A percentile compares a stretch with the other conserved stretches of the same genome.
Conservation (phyloP, 2,888 invertebrate species). For the Troides aeacus region DNA sequence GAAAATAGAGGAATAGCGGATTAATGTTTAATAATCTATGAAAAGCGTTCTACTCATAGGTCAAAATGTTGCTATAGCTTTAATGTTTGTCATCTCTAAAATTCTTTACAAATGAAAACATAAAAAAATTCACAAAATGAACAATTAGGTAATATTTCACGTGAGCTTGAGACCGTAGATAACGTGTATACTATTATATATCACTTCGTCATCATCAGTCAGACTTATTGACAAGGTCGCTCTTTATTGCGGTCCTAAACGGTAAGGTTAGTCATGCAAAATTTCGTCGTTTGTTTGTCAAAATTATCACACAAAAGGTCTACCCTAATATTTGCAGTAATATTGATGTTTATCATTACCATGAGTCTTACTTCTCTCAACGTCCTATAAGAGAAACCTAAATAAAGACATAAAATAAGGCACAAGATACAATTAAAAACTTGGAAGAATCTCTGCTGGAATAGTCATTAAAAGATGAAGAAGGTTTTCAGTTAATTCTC, state of each 20-base stretch:
- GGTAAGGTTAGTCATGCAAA: constrained; percentile 38
- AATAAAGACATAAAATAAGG: too few species aligned
- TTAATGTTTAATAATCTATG: too few species aligned
- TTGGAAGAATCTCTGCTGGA: too few species aligned
- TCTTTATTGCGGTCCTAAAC: constrained; percentile 38
- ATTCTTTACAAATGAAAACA: too few species aligned
- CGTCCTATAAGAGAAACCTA: too few species aligned
- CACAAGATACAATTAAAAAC: too few species aligned
- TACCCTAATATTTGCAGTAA: not conserved
- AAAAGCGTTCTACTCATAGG: too few species aligned
- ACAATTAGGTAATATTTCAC: not conserved
- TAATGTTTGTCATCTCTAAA: too few species aligned
- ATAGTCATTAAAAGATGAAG: too few species aligned
- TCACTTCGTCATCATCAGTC: constrained; percentile 52
- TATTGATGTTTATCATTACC: not conserved
- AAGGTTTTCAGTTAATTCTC: too few species aligned
- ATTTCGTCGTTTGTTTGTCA: not conserved
- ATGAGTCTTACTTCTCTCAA: not conserved
- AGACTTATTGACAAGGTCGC: constrained; percentile 53
- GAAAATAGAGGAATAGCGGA: too few species aligned
- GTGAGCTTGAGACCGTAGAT: constrained; percentile 9
- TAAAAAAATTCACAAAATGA: not conserved
- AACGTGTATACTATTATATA: constrained; percentile 42
- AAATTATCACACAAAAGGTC: not conserved
- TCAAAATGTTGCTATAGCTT: too few species aligned